Percentiles rank a stretch among this genome's conserved stretches.
These are phyloP conservation scores for Hydra vulgaris DNA, from an alignment of 30 jellyfish, hydroid and myxozoan genomes.

Conservation along the genomic window DNA sequence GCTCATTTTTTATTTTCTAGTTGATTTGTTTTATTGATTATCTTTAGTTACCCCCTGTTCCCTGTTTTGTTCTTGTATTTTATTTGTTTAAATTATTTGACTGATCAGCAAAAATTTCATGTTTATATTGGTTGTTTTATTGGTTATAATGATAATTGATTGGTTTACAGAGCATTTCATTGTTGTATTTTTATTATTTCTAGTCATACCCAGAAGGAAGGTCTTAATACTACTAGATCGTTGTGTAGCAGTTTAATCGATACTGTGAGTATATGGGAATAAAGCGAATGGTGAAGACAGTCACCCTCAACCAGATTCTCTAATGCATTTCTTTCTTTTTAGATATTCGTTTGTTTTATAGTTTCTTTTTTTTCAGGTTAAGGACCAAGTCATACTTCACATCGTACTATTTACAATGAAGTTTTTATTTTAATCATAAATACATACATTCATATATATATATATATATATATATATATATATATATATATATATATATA, in stretches of 20 bases:
- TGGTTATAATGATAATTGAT: too few species aligned
- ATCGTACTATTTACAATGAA: not conserved
- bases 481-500: too few species aligned
- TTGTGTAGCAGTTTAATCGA: constrained; percentile 61
- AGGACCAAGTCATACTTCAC: not conserved
- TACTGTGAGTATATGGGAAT: constrained; percentile 42
- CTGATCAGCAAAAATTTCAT: too few species aligned
- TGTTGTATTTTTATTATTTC: constrained; percentile 4
- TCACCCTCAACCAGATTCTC: not conserved
- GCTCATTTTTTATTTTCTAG: too few species aligned
- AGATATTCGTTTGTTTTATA: not conserved
- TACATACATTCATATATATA: too few species aligned
- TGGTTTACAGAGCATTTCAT: not conserved
- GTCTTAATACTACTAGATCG: constrained; percentile 53
- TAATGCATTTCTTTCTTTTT: not conserved
- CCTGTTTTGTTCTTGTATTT: too few species aligned
- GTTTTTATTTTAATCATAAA: too few species aligned
- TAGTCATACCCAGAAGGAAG: constrained; percentile 70
- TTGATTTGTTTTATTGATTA: too few species aligned
- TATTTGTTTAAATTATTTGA: too few species aligned
- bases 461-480: too few species aligned
- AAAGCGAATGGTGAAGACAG: not conserved
- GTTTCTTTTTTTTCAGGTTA: not conserved
- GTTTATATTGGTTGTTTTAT: too few species aligned
- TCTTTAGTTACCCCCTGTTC: too few species aligned